Percentiles rank a stretch among this genome's conserved stretches.
Conservation (phyloP, 1,140 invertebrate species). For the Armadillidium nasatum region DNA sequence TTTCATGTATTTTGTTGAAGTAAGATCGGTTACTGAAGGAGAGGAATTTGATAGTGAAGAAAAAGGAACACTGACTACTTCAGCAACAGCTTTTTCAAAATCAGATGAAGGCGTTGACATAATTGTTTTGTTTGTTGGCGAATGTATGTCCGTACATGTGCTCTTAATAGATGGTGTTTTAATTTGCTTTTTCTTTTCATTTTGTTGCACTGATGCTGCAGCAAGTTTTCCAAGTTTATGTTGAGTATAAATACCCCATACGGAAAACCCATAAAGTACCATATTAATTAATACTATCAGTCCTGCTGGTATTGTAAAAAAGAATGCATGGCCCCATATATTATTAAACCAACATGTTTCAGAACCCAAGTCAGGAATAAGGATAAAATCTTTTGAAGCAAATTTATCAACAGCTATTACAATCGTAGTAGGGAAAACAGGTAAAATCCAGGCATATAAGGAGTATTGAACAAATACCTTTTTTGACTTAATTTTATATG, state of each 20-base stretch:
- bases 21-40: too few species aligned
- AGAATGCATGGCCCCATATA: constrained; percentile 47
- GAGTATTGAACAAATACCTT: constrained; percentile 39
- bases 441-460: constrained; percentile 34
- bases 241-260: constrained; percentile 41
- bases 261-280: constrained; percentile 50
- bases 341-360: constrained; percentile 41
- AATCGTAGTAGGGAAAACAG: constrained; percentile 14
- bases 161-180: background rate
- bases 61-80: too few species aligned
- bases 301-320: constrained; percentile 51
- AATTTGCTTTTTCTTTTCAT: background rate
- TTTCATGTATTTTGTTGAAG: background rate
- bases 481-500: constrained; percentile 34
- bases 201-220: constrained; percentile 30
- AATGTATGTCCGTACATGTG: background rate
- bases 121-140: background rate
- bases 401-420: constrained; percentile 33
- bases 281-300: constrained; percentile 49
- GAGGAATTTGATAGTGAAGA: too few species aligned
- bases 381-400: background rate
- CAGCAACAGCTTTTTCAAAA: too few species aligned
- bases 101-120: background rate
- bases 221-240: constrained; percentile 36
- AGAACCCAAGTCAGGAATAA: constrained; percentile 40